phyloP scores from a whole-genome alignment of 2,888 invertebrate species.

The Chrysolina oricalcia region DNA sequence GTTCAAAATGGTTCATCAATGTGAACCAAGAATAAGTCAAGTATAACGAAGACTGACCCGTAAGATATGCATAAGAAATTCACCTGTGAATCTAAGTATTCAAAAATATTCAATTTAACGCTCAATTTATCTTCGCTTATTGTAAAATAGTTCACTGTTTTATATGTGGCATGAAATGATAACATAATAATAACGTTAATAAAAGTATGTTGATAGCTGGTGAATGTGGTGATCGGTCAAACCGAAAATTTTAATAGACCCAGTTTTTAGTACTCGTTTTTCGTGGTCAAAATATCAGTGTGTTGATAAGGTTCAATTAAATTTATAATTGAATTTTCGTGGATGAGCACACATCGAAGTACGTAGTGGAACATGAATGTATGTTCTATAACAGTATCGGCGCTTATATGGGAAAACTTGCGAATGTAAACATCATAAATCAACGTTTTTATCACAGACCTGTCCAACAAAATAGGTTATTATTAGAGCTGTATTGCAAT shows the following conservation, averaged over 20 bases:
- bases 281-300: conserved; percentile 10
- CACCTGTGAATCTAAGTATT: background rate
- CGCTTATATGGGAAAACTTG: background rate
- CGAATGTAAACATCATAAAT: conserved; percentile 15
- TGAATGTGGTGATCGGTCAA: conserved; percentile 15
- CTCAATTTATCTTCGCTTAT: background rate
- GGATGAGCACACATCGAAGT: conserved; percentile 7
- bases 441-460: conserved; percentile 3
- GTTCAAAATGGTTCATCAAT: no score
- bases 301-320: conserved; percentile 21
- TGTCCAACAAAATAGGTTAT: conserved; percentile 7
- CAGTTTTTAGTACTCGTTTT: conserved; percentile 19
- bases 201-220: conserved; percentile 13
- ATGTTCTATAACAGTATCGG: conserved; percentile 8
- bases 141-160: background rate
- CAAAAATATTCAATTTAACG: conserved; percentile 4
- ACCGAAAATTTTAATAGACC: conserved; percentile 28
- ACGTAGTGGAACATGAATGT: conserved; percentile 4
- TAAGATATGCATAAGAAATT: background rate
- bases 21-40: no score
- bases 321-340: conserved; percentile 20
- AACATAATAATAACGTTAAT: conserved; percentile 1
- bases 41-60: background rate
- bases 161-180: background rate
- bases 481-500: background rate